Base-by-base conservation (phyloP, 2,113 vertebrate genomes). In the Corydoras maculifer region DNA sequence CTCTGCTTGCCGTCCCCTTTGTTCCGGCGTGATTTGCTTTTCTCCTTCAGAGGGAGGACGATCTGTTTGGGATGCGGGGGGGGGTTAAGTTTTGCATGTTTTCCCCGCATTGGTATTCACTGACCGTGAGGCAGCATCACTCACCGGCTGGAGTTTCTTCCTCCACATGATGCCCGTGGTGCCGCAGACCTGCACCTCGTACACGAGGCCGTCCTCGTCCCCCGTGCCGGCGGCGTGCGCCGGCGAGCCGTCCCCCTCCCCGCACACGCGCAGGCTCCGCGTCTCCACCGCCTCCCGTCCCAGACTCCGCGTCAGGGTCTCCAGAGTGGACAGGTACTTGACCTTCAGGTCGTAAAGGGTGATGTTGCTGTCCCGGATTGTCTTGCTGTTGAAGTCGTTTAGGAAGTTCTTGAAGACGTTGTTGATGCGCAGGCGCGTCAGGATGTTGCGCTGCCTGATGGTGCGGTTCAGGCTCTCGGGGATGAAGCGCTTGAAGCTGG, bases 401-500 rank as follows among this genome's bases (percentile, higher is more conserved):
- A 99, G 90, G 83, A 99, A 99, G 76, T 97, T 94, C 86, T 93
- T 97, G 82, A 99, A 99, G 65, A 98, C 95, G 0, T 97, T 98
- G 78, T 92, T 97, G 82, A 99, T 98, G 51, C 97, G 90, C 71
- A 95, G 89, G 66, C 95, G 92, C 3, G 95, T 99, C 70, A 99
- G 79, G 73, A 97, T 75, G 70, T 98, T 99, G 78, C 94, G 93
- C 80, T 96, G 95, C 76, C 91, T 94, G 82, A 99, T 98, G 65
- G 88, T 92, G 15, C 82, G 89, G 85, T 95, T 96, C 82, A 99
- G 73, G 0, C 86, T 88, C 80, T 97, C 95, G 0, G 97, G 97
- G 82, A 99, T 97, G 78, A 96, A 94, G 48, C 87, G 86, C 68
- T 96, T 99, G 68, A 97, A 99, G 73, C 97, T 99, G 75, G 58